These are phyloP conservation scores for Heterotis niloticus DNA, from an alignment of 2,113 vertebrate species.

Conservation along the genomic window DNA sequence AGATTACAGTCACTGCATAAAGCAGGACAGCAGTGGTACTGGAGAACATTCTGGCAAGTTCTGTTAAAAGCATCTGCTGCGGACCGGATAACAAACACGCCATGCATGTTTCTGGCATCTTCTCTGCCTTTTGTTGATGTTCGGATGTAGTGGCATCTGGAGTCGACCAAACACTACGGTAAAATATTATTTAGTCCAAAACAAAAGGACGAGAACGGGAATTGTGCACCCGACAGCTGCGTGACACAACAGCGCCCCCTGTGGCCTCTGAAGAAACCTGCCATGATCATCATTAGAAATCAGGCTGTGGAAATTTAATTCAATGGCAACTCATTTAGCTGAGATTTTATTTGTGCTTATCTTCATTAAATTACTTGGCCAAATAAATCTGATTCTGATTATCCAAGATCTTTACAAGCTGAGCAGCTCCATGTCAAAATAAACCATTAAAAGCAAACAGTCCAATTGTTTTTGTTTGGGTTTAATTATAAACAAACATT, in stretches of 20 bases:
- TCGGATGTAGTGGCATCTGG: too few species aligned
- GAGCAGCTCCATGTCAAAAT: not conserved
- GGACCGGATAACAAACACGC: too few species aligned
- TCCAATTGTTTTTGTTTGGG: not conserved
- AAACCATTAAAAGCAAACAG: not conserved
- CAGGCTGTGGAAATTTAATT: not conserved
- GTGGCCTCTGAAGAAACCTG: not conserved
- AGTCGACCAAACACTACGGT: too few species aligned
- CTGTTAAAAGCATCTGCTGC: too few species aligned
- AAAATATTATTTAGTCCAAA: not conserved
- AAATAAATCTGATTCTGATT: too few species aligned
- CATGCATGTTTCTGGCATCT: too few species aligned
- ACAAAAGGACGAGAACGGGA: not conserved
- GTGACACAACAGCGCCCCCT: slow-evolving; percentile 32
- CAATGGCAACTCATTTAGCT: not conserved
- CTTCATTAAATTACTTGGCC: too few species aligned
- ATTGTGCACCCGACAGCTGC: not conserved
- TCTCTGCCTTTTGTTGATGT: too few species aligned
- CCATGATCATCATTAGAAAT: not conserved
- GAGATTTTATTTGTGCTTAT: not conserved
- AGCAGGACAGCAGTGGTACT: too few species aligned
- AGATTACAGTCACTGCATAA: too few species aligned
- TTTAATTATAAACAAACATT: slow-evolving; percentile 15
- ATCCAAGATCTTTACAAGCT: not conserved
- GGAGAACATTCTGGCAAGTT: too few species aligned